These are phyloP conservation scores for Zootoca vivipara DNA, from an alignment of 2,113 vertebrate species.

Conservation along the genomic window DNA sequence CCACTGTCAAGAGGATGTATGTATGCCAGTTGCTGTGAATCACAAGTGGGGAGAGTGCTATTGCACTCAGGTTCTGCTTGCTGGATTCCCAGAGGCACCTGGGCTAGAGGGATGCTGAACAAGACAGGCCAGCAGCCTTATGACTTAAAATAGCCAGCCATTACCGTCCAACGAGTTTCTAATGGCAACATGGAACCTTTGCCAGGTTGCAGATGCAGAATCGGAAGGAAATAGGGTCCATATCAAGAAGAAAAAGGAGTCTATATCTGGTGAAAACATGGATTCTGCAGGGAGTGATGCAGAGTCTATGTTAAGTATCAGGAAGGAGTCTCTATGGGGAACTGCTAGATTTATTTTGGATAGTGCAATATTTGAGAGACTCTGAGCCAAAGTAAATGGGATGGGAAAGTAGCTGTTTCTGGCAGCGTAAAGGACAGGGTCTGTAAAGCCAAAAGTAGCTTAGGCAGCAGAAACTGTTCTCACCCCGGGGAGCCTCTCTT, in stretches of 20 bases:
- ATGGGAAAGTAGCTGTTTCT: conserved; percentile 47
- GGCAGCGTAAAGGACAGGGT: conserved; percentile 26
- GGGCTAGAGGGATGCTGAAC: no score
- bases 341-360: conserved; percentile 47
- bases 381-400: conserved; percentile 50
- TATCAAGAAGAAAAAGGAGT: not conserved
- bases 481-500: accelerated
- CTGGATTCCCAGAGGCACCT: no score
- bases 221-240: not conserved
- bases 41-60: no score
- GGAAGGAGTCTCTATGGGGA: accelerated
- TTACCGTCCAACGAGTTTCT: no score
- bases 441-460: conserved; percentile 44
- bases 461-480: conserved; percentile 1
- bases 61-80: no score
- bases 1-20: no score
- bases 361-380: accelerated
- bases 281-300: not conserved
- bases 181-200: not conserved
- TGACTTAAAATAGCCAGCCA: not conserved
- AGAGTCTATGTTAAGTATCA: not conserved
- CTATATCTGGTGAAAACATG: not conserved
- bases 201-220: not conserved
- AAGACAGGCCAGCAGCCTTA: not conserved
- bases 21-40: no score